Conservation (phyloP, 2,113 vertebrate species). For the Charadrius vociferus region DNA sequence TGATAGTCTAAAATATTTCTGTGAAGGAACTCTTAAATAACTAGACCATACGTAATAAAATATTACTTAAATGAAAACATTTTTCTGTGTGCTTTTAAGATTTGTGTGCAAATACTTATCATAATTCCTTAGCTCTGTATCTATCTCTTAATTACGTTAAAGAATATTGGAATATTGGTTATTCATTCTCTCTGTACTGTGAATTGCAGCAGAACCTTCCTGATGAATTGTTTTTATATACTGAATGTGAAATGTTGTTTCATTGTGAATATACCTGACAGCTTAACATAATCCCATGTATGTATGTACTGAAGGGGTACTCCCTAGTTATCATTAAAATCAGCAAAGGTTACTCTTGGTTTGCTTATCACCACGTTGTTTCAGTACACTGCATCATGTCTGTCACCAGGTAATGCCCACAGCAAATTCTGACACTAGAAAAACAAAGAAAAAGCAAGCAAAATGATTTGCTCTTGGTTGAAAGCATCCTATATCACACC, state of each 20-base stretch:
- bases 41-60: background rate
- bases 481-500: background rate
- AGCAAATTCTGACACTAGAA: background rate
- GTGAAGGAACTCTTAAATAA: background rate
- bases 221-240: background rate
- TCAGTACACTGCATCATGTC: background rate
- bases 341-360: background rate
- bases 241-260: background rate
- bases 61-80: background rate
- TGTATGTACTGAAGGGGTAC: background rate
- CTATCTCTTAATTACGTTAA: background rate
- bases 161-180: background rate
- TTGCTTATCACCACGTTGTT: background rate
- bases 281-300: background rate
- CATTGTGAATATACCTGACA: background rate
- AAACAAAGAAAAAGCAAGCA: background rate
- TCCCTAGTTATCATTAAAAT: background rate
- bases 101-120: background rate
- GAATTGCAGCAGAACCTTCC: background rate
- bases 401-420: background rate
- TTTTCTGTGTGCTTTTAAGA: background rate
- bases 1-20: background rate
- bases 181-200: background rate
- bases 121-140: background rate
- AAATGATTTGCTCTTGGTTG: background rate